Conservation (phyloP, 2,888 invertebrate species). For the Nomada ferruginata region DNA sequence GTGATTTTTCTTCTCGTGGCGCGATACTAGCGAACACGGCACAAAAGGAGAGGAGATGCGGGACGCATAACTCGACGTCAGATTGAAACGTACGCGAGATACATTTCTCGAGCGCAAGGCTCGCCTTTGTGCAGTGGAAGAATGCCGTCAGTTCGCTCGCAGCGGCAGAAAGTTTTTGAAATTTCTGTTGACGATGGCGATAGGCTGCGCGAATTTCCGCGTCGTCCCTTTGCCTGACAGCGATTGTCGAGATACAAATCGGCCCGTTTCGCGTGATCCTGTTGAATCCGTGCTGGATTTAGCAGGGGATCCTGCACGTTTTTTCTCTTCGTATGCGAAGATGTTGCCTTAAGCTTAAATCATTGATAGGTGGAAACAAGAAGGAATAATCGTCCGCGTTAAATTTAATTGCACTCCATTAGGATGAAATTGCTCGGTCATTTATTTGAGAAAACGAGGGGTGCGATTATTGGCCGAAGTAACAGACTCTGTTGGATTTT, state of each 20-base stretch:
- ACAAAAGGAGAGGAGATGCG: background rate
- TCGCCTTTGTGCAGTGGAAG: constrained; percentile 48
- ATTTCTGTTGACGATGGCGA: constrained; percentile 37
- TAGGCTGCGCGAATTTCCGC: constrained; percentile 37
- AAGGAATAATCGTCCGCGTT: constrained; percentile 1
- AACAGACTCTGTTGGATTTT: background rate
- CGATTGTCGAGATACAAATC: constrained; percentile 17
- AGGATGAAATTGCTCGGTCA: background rate
- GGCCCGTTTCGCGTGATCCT: constrained; percentile 21
- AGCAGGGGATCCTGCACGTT: constrained; percentile 8
- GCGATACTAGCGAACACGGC: constrained; percentile 1
- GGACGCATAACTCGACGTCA: constrained; percentile 51
- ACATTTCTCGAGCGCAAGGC: constrained; percentile 50
- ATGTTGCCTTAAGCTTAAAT: background rate
- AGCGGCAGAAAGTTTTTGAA: constrained; percentile 41
- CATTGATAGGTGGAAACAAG: background rate
- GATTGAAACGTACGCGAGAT: constrained; percentile 37
- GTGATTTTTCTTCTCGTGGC: background rate
- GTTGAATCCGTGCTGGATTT: constrained; percentile 24
- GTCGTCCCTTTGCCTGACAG: constrained; percentile 12
- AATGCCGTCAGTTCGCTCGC: constrained; percentile 42
- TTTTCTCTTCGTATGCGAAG: background rate
- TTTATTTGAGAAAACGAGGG: too few species aligned
- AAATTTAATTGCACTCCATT: background rate
- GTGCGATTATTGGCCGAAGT: background rate